phyloP scores from a whole-genome alignment of 2,888 invertebrate genomes.

The Erebia ligea region DNA sequence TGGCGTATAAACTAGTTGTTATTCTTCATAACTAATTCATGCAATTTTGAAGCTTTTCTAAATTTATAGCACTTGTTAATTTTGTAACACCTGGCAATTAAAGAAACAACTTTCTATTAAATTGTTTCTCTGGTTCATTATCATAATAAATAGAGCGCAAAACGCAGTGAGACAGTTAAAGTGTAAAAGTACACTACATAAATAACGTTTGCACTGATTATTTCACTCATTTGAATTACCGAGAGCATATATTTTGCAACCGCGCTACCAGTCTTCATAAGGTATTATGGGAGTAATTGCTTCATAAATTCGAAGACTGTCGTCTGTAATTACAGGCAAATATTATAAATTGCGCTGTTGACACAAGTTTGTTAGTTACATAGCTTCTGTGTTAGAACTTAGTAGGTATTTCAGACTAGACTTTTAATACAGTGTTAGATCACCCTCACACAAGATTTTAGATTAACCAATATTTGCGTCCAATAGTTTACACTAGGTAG shows the following conservation, averaged over 20 bases:
- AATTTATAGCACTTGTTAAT: not conserved
- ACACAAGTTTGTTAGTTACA: conserved; percentile 42
- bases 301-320: conserved; percentile 60
- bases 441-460: not conserved
- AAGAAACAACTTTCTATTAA: conserved; percentile 5
- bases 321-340: conserved; percentile 56
- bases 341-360: conserved; percentile 56
- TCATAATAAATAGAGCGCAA: conserved; percentile 19
- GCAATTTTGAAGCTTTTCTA: not conserved
- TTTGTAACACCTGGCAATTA: not conserved
- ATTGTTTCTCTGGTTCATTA: conserved; percentile 12
- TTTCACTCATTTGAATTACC: conserved; percentile 28
- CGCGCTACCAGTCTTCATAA: conserved; percentile 31
- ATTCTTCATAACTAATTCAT: not conserved
- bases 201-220: conserved; percentile 23
- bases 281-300: conserved; percentile 45
- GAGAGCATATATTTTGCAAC: conserved; percentile 24
- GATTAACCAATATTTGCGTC: conserved; percentile 20
- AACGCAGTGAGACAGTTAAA: conserved; percentile 15
- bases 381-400: conserved; percentile 45
- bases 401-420: not conserved
- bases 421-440: conserved; percentile 43
- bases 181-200: conserved; percentile 23
- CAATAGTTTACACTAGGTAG: too few relatives aligned
- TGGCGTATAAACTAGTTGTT: not conserved